phyloP scores from a whole-genome alignment of 2,113 vertebrate species.

The Steatornis caripensis region DNA sequence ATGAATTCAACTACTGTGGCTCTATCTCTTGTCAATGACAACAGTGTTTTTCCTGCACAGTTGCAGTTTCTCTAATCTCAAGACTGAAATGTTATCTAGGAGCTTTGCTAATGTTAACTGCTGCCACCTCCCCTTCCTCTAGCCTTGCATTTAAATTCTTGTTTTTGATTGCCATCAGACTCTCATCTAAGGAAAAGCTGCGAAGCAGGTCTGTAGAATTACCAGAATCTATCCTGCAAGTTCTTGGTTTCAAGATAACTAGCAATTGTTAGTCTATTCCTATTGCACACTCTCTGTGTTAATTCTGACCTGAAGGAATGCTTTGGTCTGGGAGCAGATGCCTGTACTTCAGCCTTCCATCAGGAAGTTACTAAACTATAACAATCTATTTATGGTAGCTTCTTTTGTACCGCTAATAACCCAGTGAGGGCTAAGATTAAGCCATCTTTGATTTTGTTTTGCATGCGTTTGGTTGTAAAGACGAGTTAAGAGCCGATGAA shows the following conservation, averaged over 20 bases:
- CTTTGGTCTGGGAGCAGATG: constrained; percentile 22
- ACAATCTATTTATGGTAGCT: constrained; percentile 53
- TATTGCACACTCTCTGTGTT: background rate
- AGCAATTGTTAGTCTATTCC: background rate
- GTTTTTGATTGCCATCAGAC: background rate
- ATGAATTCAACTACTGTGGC: background rate
- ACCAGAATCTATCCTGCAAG: background rate
- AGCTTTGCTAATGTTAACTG: background rate
- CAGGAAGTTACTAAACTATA: constrained; percentile 52
- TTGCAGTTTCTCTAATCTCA: background rate
- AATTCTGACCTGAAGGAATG: background rate
- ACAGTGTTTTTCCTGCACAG: background rate
- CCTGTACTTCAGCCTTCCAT: background rate
- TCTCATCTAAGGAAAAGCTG: background rate
- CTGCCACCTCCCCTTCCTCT: background rate
- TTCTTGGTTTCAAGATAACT: background rate
- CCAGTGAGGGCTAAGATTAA: constrained; percentile 20
- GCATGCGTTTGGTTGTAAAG: background rate
- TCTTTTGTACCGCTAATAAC: constrained; percentile 51
- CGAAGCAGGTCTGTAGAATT: background rate
- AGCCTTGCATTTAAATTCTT: background rate
- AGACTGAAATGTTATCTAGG: background rate
- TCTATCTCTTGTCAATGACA: background rate
- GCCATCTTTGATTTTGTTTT: constrained; percentile 30
- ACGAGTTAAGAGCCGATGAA: background rate